These are phyloP conservation scores for Drosophila vallismaia DNA, from an alignment of 2,888 invertebrate species.

Conservation along the genomic window DNA sequence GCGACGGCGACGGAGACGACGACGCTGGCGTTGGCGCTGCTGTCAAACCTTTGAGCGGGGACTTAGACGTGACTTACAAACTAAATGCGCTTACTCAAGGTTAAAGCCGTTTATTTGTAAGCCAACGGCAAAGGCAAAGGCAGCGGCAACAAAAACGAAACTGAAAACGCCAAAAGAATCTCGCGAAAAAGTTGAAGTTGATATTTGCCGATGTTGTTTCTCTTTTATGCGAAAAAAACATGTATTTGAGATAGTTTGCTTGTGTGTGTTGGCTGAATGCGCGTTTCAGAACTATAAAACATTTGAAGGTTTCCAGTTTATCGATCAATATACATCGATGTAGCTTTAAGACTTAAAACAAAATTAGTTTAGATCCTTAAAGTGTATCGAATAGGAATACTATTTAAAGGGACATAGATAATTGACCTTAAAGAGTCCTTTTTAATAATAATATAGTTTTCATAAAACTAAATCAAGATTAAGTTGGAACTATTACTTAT, in stretches of 20 bases:
- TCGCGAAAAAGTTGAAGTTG: conserved; percentile 49
- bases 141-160: conserved; percentile 55
- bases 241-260: conserved; percentile 6
- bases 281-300: conserved; percentile 35
- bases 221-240: conserved; percentile 22
- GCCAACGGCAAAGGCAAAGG: conserved; percentile 47
- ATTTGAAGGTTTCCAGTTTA: conserved; percentile 9
- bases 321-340: conserved; percentile 1
- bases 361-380: neutral
- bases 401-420: too few species aligned
- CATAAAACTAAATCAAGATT: too few species aligned
- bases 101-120: conserved; percentile 79
- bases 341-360: neutral
- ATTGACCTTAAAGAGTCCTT: neutral
- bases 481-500: too few species aligned
- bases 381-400: neutral
- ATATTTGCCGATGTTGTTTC: conserved; percentile 55
- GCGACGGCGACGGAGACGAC: conserved; percentile 7
- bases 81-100: conserved; percentile 81
- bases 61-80: conserved; percentile 83
- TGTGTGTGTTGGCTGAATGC: conserved; percentile 6
- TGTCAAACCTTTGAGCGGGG: conserved; percentile 65
- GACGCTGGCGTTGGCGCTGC: conserved; percentile 16
- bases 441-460: neutral
- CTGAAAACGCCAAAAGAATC: conserved; percentile 74